A percentile compares a stretch with the other conserved stretches of the same genome.
phyloP scores from a whole-genome alignment of 2,888 invertebrate species.

The Ceramica pisi region DNA sequence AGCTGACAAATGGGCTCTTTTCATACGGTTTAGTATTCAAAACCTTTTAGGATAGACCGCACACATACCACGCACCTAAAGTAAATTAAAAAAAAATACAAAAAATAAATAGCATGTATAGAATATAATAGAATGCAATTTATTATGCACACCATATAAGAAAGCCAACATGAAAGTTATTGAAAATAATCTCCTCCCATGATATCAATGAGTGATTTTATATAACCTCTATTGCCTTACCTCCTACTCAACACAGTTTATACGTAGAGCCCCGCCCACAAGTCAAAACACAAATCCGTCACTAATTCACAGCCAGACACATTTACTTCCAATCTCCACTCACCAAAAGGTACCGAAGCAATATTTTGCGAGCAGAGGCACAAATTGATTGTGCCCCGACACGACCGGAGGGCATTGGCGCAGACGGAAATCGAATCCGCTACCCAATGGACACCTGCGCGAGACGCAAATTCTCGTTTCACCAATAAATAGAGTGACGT shows the following conservation, averaged over 20 bases:
- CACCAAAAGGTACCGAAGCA: slow-evolving; percentile 56
- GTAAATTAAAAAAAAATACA: too few species aligned
- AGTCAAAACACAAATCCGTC: slow-evolving; percentile 9
- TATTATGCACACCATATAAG: too few species aligned
- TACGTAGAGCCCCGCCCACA: background rate
- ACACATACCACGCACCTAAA: too few species aligned
- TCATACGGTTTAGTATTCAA: too few species aligned
- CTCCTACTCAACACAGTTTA: background rate
- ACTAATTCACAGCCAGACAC: slow-evolving; percentile 43
- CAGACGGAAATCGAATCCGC: slow-evolving; percentile 79
- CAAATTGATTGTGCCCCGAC: slow-evolving; percentile 67
- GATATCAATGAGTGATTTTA: background rate
- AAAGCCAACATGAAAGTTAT: too few species aligned
- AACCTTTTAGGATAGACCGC: too few species aligned
- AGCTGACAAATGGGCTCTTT: too few species aligned
- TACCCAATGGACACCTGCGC: slow-evolving; percentile 72
- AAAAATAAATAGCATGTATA: too few species aligned
- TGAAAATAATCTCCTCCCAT: too few species aligned
- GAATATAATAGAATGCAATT: too few species aligned
- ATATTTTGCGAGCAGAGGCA: slow-evolving; percentile 61
- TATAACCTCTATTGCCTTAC: too few species aligned
- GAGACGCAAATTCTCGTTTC: slow-evolving; percentile 64
- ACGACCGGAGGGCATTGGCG: slow-evolving; percentile 68
- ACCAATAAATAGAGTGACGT: slow-evolving; percentile 55
- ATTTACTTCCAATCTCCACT: slow-evolving; percentile 56